Evolutionary conservation across 1,140 invertebrate genomes (phyloP).

Genomic region (Dysdera silvatica): DNA sequence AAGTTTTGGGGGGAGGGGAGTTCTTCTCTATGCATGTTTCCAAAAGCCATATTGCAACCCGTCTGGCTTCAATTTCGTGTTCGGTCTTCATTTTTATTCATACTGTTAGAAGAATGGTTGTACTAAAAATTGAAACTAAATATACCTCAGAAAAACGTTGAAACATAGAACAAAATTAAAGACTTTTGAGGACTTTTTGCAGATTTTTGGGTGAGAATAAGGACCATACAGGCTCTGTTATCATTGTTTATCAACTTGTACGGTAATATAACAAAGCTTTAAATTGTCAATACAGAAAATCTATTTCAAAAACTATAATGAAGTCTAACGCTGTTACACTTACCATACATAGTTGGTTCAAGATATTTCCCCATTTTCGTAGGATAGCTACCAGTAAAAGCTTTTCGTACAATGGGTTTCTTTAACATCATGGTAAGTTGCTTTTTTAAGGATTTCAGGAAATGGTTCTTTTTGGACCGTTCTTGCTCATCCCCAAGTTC

Average conservation of each 20-base stretch:
- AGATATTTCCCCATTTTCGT: constrained; percentile 20
- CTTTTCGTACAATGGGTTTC: constrained; percentile 57
- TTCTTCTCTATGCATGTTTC: too few species aligned
- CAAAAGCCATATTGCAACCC: too few species aligned
- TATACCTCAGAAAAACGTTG: too few species aligned
- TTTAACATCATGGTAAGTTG: constrained; percentile 53
- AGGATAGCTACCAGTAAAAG: constrained; percentile 59
- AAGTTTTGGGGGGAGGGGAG: too few species aligned
- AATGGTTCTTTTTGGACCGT: constrained; percentile 33
- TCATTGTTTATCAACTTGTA: background rate
- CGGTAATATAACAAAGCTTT: background rate
- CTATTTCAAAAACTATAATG: background rate
- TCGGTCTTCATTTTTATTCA: too few species aligned
- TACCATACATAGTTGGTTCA: background rate
- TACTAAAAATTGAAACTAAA: too few species aligned
- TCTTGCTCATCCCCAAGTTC: constrained; percentile 36
- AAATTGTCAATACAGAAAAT: background rate
- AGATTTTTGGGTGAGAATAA: too few species aligned
- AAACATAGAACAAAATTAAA: too few species aligned
- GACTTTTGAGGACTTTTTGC: too few species aligned
- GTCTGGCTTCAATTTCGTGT: too few species aligned
- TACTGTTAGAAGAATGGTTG: too few species aligned
- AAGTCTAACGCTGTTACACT: background rate
- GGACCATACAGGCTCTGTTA: background rate
- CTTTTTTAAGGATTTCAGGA: constrained; percentile 49